These are phyloP conservation scores for Pseudachorutes palmiensis DNA, from an alignment of 1,140 invertebrate species.

Conservation along the genomic window DNA sequence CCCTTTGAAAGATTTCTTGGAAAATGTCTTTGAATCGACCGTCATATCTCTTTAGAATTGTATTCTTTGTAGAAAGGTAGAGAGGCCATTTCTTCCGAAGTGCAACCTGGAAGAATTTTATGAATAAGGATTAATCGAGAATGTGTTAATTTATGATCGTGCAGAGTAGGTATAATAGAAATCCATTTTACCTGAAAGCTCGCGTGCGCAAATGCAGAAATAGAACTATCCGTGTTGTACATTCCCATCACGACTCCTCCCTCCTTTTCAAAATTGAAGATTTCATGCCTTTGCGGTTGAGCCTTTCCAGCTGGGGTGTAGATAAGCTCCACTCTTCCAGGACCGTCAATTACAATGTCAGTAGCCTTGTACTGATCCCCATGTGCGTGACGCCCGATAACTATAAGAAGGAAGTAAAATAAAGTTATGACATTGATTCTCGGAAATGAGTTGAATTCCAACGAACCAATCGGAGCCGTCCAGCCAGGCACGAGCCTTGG, in stretches of 20 bases:
- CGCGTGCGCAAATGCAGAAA: conserved; percentile 70
- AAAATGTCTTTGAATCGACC: conserved; percentile 88
- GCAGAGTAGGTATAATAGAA: no score
- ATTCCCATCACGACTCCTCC: conserved; percentile 68
- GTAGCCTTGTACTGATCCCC: conserved; percentile 87
- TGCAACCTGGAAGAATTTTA: conserved; percentile 50
- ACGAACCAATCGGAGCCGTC: conserved; percentile 60
- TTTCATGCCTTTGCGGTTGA: conserved; percentile 47
- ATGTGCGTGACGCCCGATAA: conserved; percentile 81
- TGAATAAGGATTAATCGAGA: not conserved
- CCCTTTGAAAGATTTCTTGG: conserved; percentile 71
- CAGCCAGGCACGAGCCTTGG: conserved; percentile 78
- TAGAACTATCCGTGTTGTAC: conserved; percentile 84
- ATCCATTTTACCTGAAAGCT: conserved; percentile 57
- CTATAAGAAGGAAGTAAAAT: conserved; percentile 47
- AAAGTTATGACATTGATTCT: not conserved
- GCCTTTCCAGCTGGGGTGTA: conserved; percentile 55
- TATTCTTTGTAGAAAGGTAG: conserved; percentile 85
- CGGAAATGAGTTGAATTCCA: conserved; percentile 23
- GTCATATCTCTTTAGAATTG: conserved; percentile 82
- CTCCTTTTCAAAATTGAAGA: conserved; percentile 63
- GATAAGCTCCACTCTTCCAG: conserved; percentile 62
- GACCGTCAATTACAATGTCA: conserved; percentile 64
- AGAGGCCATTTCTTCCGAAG: conserved; percentile 73
- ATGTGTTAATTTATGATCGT: no score